A percentile compares a stretch with the other conserved stretches of the same genome.
phyloP scores from a whole-genome alignment of 2,797 vertebrate species.

The Lindbergichthys nudifrons region DNA sequence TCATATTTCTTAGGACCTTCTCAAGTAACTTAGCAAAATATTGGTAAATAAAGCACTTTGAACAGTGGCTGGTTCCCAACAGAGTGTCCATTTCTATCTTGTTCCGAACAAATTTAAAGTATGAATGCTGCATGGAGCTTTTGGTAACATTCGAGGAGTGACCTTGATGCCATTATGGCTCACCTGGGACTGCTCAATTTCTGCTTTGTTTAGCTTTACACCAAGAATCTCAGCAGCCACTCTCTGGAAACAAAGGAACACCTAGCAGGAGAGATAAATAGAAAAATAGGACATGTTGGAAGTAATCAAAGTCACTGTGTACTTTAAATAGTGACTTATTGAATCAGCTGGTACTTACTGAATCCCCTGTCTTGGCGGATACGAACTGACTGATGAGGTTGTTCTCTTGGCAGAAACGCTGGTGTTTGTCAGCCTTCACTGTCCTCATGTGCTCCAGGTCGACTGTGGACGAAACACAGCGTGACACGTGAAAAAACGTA shows the following conservation, averaged over 20 bases:
- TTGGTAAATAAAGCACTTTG: background rate
- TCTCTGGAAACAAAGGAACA: slow-evolving; percentile 97
- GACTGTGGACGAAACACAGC: slow-evolving; percentile 85
- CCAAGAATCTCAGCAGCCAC: slow-evolving; percentile 97
- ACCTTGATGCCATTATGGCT: slow-evolving; percentile 47
- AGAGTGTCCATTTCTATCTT: background rate
- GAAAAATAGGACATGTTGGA: background rate
- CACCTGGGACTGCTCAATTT: slow-evolving; percentile 99
- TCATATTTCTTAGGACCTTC: no score
- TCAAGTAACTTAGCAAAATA: no score
- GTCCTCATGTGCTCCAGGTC: slow-evolving; percentile 98
- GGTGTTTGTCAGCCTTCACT: slow-evolving; percentile 96
- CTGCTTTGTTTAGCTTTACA: slow-evolving; percentile 98
- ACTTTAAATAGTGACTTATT: slow-evolving; percentile 3
- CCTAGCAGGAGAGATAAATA: slow-evolving; percentile 79
- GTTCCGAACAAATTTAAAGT: slow-evolving; percentile 8
- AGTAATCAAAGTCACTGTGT: background rate
- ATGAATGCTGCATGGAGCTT: background rate
- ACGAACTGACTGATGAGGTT: slow-evolving; percentile 94
- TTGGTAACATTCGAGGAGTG: background rate
- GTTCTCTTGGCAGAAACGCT: slow-evolving; percentile 97
- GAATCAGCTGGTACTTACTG: slow-evolving; percentile 84
- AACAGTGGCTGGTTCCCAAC: background rate
- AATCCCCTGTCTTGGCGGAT: slow-evolving; percentile 97
- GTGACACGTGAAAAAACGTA: slow-evolving; percentile 48